Evolutionary conservation across 2,113 vertebrate species (phyloP), one percentile per base, ranked within the genome.

Genomic region (Chlamydotis undulata): DNA sequence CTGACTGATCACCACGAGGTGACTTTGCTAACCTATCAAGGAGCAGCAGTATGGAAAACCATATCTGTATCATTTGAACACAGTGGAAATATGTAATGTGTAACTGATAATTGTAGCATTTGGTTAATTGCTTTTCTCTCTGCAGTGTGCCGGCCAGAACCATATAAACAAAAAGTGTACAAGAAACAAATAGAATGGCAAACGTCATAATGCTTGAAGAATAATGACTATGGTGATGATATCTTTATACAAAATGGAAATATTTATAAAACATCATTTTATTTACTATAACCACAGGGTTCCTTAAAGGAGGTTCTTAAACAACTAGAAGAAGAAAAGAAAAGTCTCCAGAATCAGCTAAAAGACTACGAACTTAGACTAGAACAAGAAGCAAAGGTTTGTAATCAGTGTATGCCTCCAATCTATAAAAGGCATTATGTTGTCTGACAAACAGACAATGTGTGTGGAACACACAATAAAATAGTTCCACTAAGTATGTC

Each of bases 371-470:
- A 97, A 49, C 97, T 98, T 84, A 96, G 96, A 82, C 95, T 98
- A 29, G 97, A 99, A 67, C 98, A 99, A 96, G 99, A 99, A 92
- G 96, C 98, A 95, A 99, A 99, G 98, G 99, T 99, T 70, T 94
- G 97, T 94, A 90, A 73, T 82, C 65, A 19, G 24, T 76, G 15
- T 87, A 8, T 69, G 14, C 7, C 22, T 81, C 65, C 76, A 56
- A 59, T 82, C 82, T 70, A 17, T 47, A 90, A 77, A 94, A 94
- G 43, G 14, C 50, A 28, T 64, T 82, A 10, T 18, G 13, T 23
- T 81, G 59, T 88, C 49, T 92, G 55, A 69, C 35, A 37, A 69
- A 37, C 29, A 89, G 60, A 37, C 19, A 47, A 2, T 33, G 55
- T 61, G 9, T 61, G 10, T 65, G 81, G 35, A 92, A n/a, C 43